These are phyloP conservation scores for Megaceryle alcyon DNA, from an alignment of 2,797 vertebrate genomes.

Conservation along the genomic window DNA sequence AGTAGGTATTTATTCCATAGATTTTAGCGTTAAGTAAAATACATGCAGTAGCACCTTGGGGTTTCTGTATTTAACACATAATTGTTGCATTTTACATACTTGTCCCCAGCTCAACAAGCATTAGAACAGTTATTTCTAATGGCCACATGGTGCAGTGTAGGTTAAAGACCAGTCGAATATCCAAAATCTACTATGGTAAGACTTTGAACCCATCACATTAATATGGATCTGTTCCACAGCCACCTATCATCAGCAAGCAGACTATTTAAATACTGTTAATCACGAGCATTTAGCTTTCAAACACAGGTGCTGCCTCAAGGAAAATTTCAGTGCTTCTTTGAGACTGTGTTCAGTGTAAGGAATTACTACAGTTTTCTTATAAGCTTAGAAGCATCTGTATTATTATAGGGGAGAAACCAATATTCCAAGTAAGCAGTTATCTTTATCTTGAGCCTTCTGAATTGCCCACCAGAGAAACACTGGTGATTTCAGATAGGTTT, in stretches of 20 bases:
- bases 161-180: constrained; percentile 55
- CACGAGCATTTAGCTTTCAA: constrained; percentile 56
- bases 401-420: neutral
- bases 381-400: neutral
- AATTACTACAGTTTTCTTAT: neutral
- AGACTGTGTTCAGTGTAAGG: neutral
- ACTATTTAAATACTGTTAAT: constrained; percentile 56
- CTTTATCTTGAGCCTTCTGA: neutral
- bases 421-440: neutral
- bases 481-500: neutral
- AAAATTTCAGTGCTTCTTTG: constrained; percentile 57
- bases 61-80: constrained; percentile 20
- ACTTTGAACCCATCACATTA: constrained; percentile 56
- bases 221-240: constrained; percentile 25
- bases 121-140: constrained; percentile 20
- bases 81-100: constrained; percentile 5
- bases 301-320: neutral
- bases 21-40: constrained; percentile 58
- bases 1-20: constrained; percentile 11
- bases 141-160: neutral
- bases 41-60: neutral
- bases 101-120: neutral
- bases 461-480: neutral
- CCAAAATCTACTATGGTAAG: constrained; percentile 10
- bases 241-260: constrained; percentile 52